phyloP scores from a whole-genome alignment of 1,140 invertebrate species.

The Mylabris phalerata region DNA sequence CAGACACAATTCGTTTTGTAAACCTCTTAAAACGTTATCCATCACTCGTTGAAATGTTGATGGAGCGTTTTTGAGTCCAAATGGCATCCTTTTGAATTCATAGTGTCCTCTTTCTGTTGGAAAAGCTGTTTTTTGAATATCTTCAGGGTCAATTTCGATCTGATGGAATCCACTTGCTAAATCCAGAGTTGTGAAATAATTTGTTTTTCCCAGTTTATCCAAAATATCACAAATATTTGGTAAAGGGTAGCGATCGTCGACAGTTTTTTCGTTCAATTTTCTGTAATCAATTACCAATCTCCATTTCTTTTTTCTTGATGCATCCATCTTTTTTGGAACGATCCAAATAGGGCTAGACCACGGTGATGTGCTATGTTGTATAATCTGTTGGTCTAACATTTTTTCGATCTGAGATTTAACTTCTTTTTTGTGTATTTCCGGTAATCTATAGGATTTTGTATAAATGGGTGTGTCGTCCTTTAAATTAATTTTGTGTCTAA shows the following conservation, averaged over 20 bases:
- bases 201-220: no score
- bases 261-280: conserved; percentile 37
- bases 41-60: conserved; percentile 1
- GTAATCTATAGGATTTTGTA: conserved; percentile 21
- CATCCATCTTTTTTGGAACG: conserved; percentile 35
- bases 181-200: no score
- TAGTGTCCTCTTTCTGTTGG: background rate
- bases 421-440: conserved; percentile 20
- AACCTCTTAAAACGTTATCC: background rate
- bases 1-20: conserved; percentile 15
- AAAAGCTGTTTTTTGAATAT: background rate
- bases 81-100: background rate
- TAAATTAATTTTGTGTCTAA: conserved; percentile 17
- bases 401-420: conserved; percentile 24
- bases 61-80: conserved; percentile 3
- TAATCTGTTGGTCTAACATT: conserved; percentile 23
- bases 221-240: conserved; percentile 44
- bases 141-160: conserved; percentile 1
- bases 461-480: conserved; percentile 8
- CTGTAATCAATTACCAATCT: conserved; percentile 38
- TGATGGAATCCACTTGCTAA: background rate
- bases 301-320: conserved; percentile 34
- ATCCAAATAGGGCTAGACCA: conserved; percentile 18
- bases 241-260: conserved; percentile 45
- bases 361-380: conserved; percentile 17